A percentile compares a stretch with the other conserved stretches of the same genome.
Conservation (phyloP, 2,113 vertebrate species). For the Ranitomeya variabilis region DNA sequence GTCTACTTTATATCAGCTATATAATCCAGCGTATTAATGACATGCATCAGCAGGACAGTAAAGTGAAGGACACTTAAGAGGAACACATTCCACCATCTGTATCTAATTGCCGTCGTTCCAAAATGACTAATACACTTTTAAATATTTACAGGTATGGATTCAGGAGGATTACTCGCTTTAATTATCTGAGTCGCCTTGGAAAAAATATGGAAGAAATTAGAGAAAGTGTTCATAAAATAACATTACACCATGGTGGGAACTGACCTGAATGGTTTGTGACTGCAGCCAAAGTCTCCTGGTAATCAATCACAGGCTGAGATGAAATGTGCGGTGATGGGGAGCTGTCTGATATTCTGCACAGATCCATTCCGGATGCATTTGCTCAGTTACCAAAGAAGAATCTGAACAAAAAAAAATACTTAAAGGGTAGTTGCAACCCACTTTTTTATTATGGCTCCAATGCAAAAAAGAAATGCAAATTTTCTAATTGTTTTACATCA, state of each 20-base stretch:
- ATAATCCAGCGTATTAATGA: constrained; percentile 38
- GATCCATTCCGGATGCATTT: background rate
- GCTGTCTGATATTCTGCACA: constrained; percentile 4
- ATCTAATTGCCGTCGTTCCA: constrained; percentile 23
- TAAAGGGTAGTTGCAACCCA: background rate
- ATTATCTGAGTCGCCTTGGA: constrained; percentile 21
- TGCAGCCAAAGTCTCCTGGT: background rate
- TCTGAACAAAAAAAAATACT: background rate
- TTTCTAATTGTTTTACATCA: too few species aligned
- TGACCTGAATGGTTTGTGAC: constrained; percentile 6
- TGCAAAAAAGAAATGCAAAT: too few species aligned
- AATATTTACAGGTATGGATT: constrained; percentile 54
- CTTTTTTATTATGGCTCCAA: too few species aligned
- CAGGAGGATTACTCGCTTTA: constrained; percentile 14
- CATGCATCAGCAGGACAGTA: constrained; percentile 33
- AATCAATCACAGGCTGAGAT: constrained; percentile 9
- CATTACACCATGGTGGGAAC: background rate
- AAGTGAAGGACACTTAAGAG: constrained; percentile 11
- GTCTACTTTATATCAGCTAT: constrained; percentile 26
- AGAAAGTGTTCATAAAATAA: background rate
- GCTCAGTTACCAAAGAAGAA: background rate
- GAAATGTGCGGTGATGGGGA: background rate
- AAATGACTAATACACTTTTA: constrained; percentile 38
- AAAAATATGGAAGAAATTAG: constrained; percentile 29
- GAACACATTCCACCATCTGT: constrained; percentile 24